Conservation (phyloP, 2,113 vertebrate species). For the Chionomys nivalis region DNA sequence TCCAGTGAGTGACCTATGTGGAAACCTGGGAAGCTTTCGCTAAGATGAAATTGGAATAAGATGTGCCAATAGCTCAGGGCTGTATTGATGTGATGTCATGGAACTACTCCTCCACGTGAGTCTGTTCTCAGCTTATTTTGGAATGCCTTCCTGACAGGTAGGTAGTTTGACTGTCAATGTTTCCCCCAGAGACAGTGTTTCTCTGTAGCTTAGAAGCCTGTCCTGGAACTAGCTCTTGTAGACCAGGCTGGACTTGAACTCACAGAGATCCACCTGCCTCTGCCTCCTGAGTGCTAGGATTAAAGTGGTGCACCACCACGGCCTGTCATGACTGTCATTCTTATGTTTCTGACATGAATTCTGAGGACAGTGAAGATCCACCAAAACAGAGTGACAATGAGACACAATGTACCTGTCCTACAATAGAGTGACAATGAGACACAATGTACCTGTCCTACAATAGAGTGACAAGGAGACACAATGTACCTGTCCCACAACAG, state of each 20-base stretch:
- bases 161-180: background rate
- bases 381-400: constrained; percentile 24
- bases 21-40: constrained; percentile 44
- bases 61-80: background rate
- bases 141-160: background rate
- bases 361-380: background rate
- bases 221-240: too few species aligned
- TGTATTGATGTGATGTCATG: background rate
- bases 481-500: background rate
- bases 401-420: background rate
- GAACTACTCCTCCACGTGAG: background rate
- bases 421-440: background rate
- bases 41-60: constrained; percentile 45
- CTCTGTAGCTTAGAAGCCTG: too few species aligned
- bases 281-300: too few species aligned
- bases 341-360: background rate
- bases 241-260: too few species aligned
- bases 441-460: background rate
- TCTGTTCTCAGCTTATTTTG: background rate
- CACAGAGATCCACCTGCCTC: too few species aligned
- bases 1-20: background rate
- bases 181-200: too few species aligned
- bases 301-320: too few species aligned
- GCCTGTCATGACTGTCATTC: background rate
- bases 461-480: background rate